Evolutionary conservation across 2,113 vertebrate genomes (phyloP).

Genomic region (Hydrochoerus hydrochaeris): DNA sequence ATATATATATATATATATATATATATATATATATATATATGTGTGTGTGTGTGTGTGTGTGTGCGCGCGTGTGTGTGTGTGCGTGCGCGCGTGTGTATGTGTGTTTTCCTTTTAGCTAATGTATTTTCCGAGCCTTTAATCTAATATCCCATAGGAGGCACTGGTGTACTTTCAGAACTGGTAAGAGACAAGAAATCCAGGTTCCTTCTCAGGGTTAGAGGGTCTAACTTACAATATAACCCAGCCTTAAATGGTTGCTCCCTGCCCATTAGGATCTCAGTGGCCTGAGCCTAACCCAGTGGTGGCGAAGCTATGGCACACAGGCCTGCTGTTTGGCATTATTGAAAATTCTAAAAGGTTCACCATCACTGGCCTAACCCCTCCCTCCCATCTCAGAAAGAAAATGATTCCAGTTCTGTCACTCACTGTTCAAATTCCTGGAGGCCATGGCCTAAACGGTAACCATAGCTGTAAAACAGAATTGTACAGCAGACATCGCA

Average conservation of each 20-base stretch:
- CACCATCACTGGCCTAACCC: not conserved
- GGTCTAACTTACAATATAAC: not conserved
- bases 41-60: too few species aligned
- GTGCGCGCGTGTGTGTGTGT: too few species aligned
- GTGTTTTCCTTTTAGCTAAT: too few species aligned
- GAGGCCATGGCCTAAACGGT: not conserved
- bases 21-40: too few species aligned
- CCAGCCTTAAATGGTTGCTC: not conserved
- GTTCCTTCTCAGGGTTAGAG: not conserved
- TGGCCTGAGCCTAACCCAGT: not conserved
- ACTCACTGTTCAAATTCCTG: not conserved
- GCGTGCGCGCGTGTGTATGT: too few species aligned
- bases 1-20: too few species aligned
- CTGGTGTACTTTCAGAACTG: not conserved
- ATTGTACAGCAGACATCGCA: not conserved
- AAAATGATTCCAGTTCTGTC: not conserved
- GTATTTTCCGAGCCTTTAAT: too few species aligned
- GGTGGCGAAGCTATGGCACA: not conserved
- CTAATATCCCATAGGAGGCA: not conserved
- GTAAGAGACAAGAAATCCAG: not conserved
- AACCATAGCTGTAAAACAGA: not conserved
- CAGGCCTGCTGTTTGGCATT: not conserved
- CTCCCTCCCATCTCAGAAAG: not conserved
- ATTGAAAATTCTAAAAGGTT: not conserved
- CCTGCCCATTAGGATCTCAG: not conserved